Conservation (phyloP, 53 echinoderm and acorn worm genomes). For the Paracentrotus lividus region DNA sequence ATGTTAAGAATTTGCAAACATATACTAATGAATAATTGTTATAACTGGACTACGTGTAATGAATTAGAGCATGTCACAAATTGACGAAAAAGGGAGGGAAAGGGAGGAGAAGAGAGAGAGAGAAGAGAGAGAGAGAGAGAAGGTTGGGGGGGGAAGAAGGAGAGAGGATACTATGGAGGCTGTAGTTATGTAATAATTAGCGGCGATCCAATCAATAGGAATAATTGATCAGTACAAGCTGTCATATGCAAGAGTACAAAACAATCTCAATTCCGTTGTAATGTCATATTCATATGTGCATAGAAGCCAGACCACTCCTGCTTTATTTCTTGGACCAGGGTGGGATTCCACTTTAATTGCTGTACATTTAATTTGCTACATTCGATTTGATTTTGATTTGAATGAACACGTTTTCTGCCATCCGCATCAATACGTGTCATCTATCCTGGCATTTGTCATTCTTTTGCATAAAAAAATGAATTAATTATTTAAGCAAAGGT, state of each 20-base stretch:
- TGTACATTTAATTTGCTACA: not conserved
- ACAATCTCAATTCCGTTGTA: not conserved
- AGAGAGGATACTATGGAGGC: too few species aligned
- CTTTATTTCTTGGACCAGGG: not conserved
- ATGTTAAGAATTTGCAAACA: too few species aligned
- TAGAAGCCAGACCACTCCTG: not conserved
- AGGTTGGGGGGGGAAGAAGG: not conserved
- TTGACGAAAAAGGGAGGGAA: not conserved
- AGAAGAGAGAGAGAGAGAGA: not conserved
- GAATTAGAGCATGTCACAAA: too few species aligned
- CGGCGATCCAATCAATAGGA: conserved; percentile 19
- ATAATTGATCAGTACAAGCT: not conserved
- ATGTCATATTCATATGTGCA: not conserved
- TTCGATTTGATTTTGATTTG: not conserved
- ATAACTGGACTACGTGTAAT: too few species aligned
- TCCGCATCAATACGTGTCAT: not conserved
- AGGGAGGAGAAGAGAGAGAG: not conserved
- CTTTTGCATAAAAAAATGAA: too few species aligned
- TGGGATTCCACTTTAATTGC: not conserved
- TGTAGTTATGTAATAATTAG: conserved; percentile 54
- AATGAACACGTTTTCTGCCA: not conserved
- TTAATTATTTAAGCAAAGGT: too few species aligned
- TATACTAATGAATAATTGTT: too few species aligned
- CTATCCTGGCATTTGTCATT: not conserved
- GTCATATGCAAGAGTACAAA: not conserved